These are phyloP conservation scores for Ophraella communa DNA, from an alignment of 2,888 invertebrate genomes.

Conservation along the genomic window DNA sequence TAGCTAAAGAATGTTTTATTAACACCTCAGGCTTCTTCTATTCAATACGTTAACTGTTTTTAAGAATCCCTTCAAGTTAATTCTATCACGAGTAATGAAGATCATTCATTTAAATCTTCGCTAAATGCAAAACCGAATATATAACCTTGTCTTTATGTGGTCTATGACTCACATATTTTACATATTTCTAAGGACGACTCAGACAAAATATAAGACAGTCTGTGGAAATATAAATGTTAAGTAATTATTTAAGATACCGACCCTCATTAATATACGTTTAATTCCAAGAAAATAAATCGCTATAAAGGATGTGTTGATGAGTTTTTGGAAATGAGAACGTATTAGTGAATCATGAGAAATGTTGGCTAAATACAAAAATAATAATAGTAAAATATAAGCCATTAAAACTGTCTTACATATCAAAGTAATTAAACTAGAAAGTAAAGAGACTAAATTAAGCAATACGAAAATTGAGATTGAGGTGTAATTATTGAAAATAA, in stretches of 20 bases:
- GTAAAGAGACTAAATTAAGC: too few relatives aligned
- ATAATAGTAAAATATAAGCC: too few relatives aligned
- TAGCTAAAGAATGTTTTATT: too few relatives aligned
- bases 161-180: conserved; percentile 36
- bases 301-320: conserved; percentile 41
- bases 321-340: conserved; percentile 36
- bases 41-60: too few relatives aligned
- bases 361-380: too few relatives aligned
- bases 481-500: not conserved
- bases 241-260: conserved; percentile 34
- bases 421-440: too few relatives aligned
- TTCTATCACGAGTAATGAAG: conserved; percentile 34
- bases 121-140: conserved; percentile 4
- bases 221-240: conserved; percentile 33
- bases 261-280: conserved; percentile 29
- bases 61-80: not conserved
- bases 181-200: conserved; percentile 16
- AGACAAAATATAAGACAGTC: conserved; percentile 28
- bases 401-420: too few relatives aligned
- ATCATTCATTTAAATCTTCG: conserved; percentile 37
- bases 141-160: conserved; percentile 35
- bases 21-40: too few relatives aligned
- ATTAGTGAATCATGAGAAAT: too few relatives aligned
- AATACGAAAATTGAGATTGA: too few relatives aligned
- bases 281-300: conserved; percentile 29